Percentiles rank a stretch among this genome's conserved stretches.
These are phyloP conservation scores for Centroberyx gerrardi DNA, from an alignment of 2,797 vertebrate genomes.

Conservation along the genomic window DNA sequence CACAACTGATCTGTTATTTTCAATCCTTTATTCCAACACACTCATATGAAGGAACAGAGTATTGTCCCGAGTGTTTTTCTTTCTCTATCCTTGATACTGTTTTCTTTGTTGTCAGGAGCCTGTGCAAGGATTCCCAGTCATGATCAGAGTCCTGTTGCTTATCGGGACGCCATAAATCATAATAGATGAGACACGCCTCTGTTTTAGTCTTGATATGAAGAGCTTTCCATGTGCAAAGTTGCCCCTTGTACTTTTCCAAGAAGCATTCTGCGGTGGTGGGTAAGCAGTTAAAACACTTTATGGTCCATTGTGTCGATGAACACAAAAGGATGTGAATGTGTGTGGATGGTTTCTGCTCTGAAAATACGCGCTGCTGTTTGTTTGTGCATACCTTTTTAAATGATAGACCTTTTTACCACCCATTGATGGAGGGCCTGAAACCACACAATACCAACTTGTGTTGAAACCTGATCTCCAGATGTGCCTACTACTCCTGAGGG, in stretches of 20 bases:
- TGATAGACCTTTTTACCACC: neutral
- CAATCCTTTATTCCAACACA: neutral
- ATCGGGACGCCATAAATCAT: constrained; percentile 49
- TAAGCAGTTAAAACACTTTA: neutral
- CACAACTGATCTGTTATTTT: neutral
- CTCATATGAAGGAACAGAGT: neutral
- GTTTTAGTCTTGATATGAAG: neutral
- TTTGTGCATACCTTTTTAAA: neutral
- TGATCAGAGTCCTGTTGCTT: constrained; percentile 57
- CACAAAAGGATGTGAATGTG: neutral
- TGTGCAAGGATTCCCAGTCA: neutral
- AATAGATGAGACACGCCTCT: constrained; percentile 44
- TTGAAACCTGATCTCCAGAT: constrained; percentile 22
- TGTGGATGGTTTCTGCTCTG: neutral
- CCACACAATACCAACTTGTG: neutral
- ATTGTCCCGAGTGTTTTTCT: neutral
- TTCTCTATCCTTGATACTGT: neutral
- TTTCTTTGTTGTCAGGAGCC: neutral
- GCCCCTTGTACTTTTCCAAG: constrained; percentile 36
- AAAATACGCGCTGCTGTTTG: neutral
- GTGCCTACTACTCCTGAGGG: constrained; percentile 1
- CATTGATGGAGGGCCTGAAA: neutral
- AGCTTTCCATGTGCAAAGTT: constrained; percentile 6
- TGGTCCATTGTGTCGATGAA: neutral
- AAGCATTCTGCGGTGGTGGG: neutral